Percentiles rank a stretch among this genome's conserved stretches.
phyloP scores from a whole-genome alignment of 35 echinoderm and acorn worm genomes.

The Ptychodera flava region DNA sequence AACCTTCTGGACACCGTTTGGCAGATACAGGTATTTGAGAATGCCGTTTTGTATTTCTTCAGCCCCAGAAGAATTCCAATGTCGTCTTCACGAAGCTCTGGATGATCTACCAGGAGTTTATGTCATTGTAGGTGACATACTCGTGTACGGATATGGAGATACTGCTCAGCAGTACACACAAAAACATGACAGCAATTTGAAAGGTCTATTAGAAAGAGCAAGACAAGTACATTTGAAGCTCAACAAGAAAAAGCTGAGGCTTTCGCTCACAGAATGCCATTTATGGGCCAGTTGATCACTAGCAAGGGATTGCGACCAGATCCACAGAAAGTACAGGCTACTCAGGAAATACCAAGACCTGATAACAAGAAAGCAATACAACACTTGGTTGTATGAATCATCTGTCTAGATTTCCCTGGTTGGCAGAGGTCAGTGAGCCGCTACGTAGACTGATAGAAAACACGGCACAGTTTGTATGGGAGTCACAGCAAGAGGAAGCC shows the following conservation, averaged over 20 bases:
- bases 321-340: constrained; percentile 49
- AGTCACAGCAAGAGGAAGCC: constrained; percentile 7
- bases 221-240: constrained; percentile 46
- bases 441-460: constrained; percentile 36
- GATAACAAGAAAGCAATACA: constrained; percentile 37
- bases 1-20: constrained; percentile 56
- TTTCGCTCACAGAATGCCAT: constrained; percentile 19
- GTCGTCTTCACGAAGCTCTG: neutral
- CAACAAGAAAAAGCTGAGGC: constrained; percentile 28
- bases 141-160: constrained; percentile 51
- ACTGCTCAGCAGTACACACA: constrained; percentile 7
- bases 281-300: constrained; percentile 74
- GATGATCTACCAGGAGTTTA: constrained; percentile 38
- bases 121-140: constrained; percentile 59
- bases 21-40: constrained; percentile 38
- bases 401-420: constrained; percentile 45
- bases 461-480: constrained; percentile 36
- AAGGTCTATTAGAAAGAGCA: constrained; percentile 16
- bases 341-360: constrained; percentile 13
- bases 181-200: constrained; percentile 36
- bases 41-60: neutral
- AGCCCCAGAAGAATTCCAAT: neutral
- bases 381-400: constrained; percentile 32
- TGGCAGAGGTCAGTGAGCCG: constrained; percentile 49
- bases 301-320: constrained; percentile 46